Percentiles rank a stretch among this genome's conserved stretches.
Evolutionary conservation across 2,797 vertebrate genomes (phyloP).

Genomic region (Sus cebifrons): DNA sequence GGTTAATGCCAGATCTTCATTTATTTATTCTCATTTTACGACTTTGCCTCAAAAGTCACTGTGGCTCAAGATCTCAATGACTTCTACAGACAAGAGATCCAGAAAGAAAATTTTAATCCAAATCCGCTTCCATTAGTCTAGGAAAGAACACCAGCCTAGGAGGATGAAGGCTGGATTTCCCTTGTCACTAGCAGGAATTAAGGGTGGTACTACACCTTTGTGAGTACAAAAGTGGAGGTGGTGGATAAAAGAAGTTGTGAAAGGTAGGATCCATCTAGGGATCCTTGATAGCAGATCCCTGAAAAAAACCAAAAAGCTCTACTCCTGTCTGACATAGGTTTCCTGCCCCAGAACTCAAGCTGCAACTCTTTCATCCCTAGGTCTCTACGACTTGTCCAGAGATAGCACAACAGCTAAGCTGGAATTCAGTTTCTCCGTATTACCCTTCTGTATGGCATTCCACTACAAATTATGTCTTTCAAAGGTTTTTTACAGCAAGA

Average conservation of each 20-base stretch:
- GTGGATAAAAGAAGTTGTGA: not conserved
- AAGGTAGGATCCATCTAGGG: not conserved
- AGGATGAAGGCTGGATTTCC: not conserved
- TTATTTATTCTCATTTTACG: slow-evolving; percentile 37
- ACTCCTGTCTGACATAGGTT: not conserved
- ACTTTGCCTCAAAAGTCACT: not conserved
- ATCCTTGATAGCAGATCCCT: not conserved
- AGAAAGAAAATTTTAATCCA: slow-evolving; percentile 39
- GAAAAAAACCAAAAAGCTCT: slow-evolving; percentile 37
- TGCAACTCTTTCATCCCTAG: not conserved
- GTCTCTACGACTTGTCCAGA: not conserved
- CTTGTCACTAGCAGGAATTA: not conserved
- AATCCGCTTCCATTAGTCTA: slow-evolving; percentile 24
- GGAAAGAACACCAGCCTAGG: not conserved
- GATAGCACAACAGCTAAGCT: not conserved
- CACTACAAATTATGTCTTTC: not conserved
- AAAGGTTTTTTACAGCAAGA: not conserved
- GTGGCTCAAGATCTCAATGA: slow-evolving; percentile 25
- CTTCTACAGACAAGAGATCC: not conserved
- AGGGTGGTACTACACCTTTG: not conserved
- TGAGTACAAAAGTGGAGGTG: not conserved
- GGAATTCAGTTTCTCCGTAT: not conserved
- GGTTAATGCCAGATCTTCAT: not conserved
- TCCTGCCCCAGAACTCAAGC: not conserved
- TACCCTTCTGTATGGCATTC: not conserved